These are phyloP conservation scores for Eulacestoma nigropectus DNA, from an alignment of 2,113 vertebrate species.

Conservation along the genomic window DNA sequence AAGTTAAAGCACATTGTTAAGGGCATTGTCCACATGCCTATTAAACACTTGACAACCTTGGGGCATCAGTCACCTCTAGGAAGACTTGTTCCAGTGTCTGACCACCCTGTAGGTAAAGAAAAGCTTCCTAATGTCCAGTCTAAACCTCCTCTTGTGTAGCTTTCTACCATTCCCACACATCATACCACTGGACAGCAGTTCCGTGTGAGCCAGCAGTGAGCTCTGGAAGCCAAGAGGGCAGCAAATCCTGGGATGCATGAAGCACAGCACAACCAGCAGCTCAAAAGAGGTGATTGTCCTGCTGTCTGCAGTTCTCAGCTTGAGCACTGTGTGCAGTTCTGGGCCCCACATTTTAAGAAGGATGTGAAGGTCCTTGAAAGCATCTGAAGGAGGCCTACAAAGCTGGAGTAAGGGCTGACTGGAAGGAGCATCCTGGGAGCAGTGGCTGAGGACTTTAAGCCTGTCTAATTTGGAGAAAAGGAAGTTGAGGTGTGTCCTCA, in stretches of 20 bases:
- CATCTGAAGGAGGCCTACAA: background rate
- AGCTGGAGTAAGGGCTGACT: background rate
- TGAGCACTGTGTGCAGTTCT: background rate
- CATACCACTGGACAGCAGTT: background rate
- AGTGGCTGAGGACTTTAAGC: rapidly evolving
- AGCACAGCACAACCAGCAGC: background rate
- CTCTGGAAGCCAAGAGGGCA: background rate
- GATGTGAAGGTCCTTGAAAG: background rate
- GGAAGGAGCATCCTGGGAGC: background rate
- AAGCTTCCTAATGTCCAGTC: background rate
- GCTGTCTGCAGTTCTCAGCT: background rate
- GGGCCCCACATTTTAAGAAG: background rate
- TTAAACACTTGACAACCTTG: background rate
- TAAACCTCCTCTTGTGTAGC: background rate
- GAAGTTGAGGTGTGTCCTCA: background rate
- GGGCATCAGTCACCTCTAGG: background rate
- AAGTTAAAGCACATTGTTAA: background rate
- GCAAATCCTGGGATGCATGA: background rate
- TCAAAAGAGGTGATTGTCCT: background rate
- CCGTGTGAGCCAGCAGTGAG: background rate
- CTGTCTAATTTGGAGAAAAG: background rate
- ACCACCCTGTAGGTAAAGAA: background rate
- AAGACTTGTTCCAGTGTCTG: background rate
- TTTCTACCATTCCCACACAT: background rate
- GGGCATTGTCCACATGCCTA: background rate